Evolutionary conservation across 2,797 vertebrate species (phyloP), one percentile per base, ranked within the genome.

Genomic region (Pseudochromis fuscus): DNA sequence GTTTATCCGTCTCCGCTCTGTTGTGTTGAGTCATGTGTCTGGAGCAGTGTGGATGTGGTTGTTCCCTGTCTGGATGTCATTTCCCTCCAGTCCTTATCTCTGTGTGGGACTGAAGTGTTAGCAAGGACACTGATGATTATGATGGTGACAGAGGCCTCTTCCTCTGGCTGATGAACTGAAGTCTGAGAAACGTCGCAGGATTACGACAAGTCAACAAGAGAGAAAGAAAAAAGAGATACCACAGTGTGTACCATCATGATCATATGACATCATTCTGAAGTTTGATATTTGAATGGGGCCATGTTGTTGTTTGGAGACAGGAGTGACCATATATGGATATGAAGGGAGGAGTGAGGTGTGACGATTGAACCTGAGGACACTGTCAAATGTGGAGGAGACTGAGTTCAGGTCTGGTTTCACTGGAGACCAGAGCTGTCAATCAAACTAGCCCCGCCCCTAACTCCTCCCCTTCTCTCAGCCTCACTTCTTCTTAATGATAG

Each of bases 11-110:
- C 30, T 35, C 5, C 2, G 35, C 4, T 38, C 24, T 18, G n/a
- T 27, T 21, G 21, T 28, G n/a, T 59, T 72, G 69, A 66, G 49
- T 60, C 61, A 59, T 59, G 31, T 40, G 35, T 57, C 69, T 50
- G 18, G 1, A 24, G 35, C 44, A 33, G 27, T 64, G 42, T 48
- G 24, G 16, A 19, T 50, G 25, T 33, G 49, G 42, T 55, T 42
- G 15, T 30, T 55, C 24, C 45, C 46, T 31, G 48, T 31, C 48
- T 48, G 19, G 25, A 2, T 70, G 72, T 64, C 37, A 65, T 42
- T 44, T 50, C 58, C 50, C 21, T 46, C 8, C 19, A 46, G 21
- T 46, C 1, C 16, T 16, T 4, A 21, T 46, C 4, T 23, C 9
- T 21, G 10, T 21, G 44, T 46, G 19, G 21, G 19, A 27, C 0